These are phyloP conservation scores for Trachurus trachurus DNA, from an alignment of 2,797 vertebrate species.

Conservation along the genomic window DNA sequence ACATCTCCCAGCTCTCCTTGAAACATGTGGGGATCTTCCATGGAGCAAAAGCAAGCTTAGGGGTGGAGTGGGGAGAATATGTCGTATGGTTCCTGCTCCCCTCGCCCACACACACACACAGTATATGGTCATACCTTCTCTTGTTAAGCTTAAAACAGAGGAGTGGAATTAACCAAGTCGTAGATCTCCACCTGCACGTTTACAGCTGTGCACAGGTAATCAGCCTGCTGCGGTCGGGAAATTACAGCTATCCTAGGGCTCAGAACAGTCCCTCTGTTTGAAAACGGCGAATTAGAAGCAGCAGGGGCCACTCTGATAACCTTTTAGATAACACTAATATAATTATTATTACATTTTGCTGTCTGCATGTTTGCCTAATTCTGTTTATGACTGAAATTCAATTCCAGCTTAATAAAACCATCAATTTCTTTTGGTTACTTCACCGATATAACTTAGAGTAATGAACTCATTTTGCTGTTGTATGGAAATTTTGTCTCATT, in stretches of 20 bases:
- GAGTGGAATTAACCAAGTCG: conserved; percentile 40
- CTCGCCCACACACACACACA: neutral
- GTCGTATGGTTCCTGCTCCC: neutral
- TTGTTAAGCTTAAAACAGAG: conserved; percentile 27
- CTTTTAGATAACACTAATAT: conserved; percentile 82
- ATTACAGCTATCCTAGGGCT: conserved; percentile 45
- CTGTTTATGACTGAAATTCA: conserved; percentile 86
- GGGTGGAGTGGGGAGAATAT: neutral
- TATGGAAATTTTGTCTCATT: conserved; percentile 91
- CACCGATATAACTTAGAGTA: conserved; percentile 88
- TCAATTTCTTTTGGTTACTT: conserved; percentile 87
- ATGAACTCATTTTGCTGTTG: conserved; percentile 91
- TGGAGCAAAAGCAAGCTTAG: conserved; percentile 4
- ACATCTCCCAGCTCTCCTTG: conserved; percentile 15
- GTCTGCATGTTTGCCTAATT: conserved; percentile 84
- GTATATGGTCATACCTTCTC: neutral
- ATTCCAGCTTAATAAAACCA: conserved; percentile 87
- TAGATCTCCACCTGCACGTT: conserved; percentile 46
- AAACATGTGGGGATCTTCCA: neutral
- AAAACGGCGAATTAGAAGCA: conserved; percentile 67
- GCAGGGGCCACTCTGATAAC: conserved; percentile 72
- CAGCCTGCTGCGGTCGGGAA: conserved; percentile 40
- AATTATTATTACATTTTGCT: conserved; percentile 87
- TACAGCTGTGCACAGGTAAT: conserved; percentile 37
- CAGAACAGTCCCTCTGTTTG: conserved; percentile 60